A percentile compares a stretch with the other conserved stretches of the same genome.
phyloP scores from a whole-genome alignment of 2,888 invertebrate genomes.

The Cyrtodaria siliqua region DNA sequence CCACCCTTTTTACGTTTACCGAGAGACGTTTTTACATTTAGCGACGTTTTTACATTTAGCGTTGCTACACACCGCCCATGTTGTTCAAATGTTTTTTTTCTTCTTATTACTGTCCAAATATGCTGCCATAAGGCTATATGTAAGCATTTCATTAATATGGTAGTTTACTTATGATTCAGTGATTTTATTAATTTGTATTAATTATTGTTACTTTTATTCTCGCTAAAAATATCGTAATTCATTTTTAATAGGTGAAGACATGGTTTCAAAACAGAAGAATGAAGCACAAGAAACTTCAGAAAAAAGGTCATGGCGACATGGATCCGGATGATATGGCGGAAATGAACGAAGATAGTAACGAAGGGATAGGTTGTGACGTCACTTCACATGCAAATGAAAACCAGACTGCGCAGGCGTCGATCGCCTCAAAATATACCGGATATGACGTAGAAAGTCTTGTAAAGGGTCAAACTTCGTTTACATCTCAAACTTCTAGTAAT shows the following conservation, averaged over 20 bases:
- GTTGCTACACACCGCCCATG: no score
- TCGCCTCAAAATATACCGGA: slow-evolving; percentile 40
- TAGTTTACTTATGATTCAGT: no score
- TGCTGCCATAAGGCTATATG: no score
- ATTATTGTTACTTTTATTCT: background rate
- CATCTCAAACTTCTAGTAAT: slow-evolving; percentile 19
- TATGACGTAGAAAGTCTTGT: slow-evolving; percentile 58
- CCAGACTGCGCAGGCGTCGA: slow-evolving; percentile 7
- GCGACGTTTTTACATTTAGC: no score
- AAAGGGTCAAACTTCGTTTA: slow-evolving; percentile 39
- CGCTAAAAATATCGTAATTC: slow-evolving; percentile 2
- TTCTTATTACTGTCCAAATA: no score
- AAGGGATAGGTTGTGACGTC: slow-evolving; percentile 59
- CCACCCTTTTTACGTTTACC: no score
- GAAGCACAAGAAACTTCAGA: slow-evolving; percentile 85
- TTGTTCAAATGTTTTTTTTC: no score
- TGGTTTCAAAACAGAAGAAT: no score
- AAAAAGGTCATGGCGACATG: slow-evolving; percentile 73
- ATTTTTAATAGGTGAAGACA: slow-evolving; percentile 94
- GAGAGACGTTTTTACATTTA: no score
- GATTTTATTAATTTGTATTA: background rate
- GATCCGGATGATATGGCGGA: slow-evolving; percentile 67
- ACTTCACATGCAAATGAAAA: slow-evolving; percentile 52
- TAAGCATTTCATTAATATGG: no score
- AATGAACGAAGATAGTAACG: slow-evolving; percentile 46